Percentiles rank a stretch among this genome's conserved stretches.
phyloP scores from a whole-genome alignment of 2,797 vertebrate species.

The Zalophus californianus region DNA sequence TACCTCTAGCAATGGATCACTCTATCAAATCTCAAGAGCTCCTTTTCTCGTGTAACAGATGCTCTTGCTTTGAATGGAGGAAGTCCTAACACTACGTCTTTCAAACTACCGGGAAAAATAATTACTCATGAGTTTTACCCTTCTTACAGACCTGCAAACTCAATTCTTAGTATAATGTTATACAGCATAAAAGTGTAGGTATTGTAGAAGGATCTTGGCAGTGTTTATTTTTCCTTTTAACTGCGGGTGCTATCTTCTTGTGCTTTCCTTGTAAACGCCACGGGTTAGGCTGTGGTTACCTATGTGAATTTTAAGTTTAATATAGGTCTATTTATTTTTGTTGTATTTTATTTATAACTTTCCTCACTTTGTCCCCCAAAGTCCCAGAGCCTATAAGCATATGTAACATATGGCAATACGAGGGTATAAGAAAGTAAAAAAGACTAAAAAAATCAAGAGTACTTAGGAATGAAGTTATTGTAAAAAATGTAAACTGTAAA shows the following conservation, averaged over 20 bases:
- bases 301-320: constrained; percentile 17
- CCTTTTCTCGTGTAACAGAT: neutral
- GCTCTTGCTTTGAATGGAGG: neutral
- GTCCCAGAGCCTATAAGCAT: neutral
- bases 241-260: neutral
- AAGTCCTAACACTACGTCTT: neutral
- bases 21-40: neutral
- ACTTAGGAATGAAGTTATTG: neutral
- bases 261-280: neutral
- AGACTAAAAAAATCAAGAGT: constrained; percentile 22
- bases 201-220: neutral
- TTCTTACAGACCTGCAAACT: neutral
- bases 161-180: neutral
- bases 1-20: neutral
- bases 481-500: constrained; percentile 17
- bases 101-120: constrained; percentile 47
- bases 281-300: neutral
- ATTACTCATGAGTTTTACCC: neutral
- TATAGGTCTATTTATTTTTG: constrained; percentile 19
- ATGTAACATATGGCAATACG: neutral
- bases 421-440: constrained; percentile 9
- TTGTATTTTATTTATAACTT: neutral
- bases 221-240: constrained; percentile 32
- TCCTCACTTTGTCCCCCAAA: neutral
- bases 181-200: neutral